Evolutionary conservation across 2,113 vertebrate genomes (phyloP), one percentile per base, ranked within the genome.

Genomic region (Kryptolebias marmoratus): DNA sequence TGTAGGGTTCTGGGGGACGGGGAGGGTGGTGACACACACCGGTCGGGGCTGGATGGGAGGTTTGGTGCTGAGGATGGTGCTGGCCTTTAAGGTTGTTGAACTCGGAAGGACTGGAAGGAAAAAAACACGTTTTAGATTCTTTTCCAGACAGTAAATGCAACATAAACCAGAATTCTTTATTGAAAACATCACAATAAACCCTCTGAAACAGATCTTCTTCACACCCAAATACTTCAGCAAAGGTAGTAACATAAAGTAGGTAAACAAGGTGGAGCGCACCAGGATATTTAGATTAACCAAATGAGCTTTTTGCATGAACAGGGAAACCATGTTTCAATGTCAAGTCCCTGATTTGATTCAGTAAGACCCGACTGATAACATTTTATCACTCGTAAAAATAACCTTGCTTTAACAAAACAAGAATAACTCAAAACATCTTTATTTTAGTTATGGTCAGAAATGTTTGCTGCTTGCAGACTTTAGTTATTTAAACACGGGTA

Each of bases 1-100:
- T 1, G 92, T 64, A 3, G 89, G 54, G 6, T 79, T 57, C 27
- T 88, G 92, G 1, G 93, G 64, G 71, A 92, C 64, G 0, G 93
- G 91, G 1, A 95, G 74, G 0, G 93, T 31, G 15, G 94, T 67
- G 36, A 95, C 91, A 74, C 95, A 89, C 64, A 95, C 59, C 0
- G 95, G 95, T 49, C 95, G 87, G 9, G 96, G 95, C 88, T 96
- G 96, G 61, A 97, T 90, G 45, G 94, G 88, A 0, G 93, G 94
- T 28, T 96, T 97, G 69, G 92, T 88, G 74, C 89, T 79, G 18
- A 94, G 82, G 36, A 93, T 90, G 81, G 62, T 84, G 88, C 84
- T 91, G 48, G 92, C 87, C 81, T 93, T 95, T 16, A 88, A 44
- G 0, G 71, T 50, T 36, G 88, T 27, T 0, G 90, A 49, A 0